phyloP scores from a whole-genome alignment of 2,113 vertebrate species.

The Pachypanchax playfairii region DNA sequence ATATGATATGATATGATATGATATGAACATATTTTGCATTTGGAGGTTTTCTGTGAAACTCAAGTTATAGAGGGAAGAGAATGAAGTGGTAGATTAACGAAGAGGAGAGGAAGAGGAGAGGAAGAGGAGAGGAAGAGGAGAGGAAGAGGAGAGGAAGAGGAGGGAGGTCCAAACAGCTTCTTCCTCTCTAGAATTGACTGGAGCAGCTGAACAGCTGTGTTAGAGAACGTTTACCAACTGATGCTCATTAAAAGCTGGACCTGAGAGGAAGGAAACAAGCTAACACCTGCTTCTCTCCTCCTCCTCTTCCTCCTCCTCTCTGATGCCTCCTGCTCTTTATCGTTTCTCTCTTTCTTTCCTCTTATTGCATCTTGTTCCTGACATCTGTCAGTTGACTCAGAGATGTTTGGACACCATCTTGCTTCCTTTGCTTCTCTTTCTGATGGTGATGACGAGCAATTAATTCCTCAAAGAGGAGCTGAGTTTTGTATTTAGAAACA shows the following conservation, averaged over 20 bases:
- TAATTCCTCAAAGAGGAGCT: conserved; percentile 65
- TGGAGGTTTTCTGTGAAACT: too few relatives aligned
- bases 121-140: background rate
- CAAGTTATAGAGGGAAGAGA: too few relatives aligned
- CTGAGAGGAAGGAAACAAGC: conserved; percentile 50
- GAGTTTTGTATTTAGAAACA: conserved; percentile 41
- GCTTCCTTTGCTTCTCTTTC: conserved; percentile 20
- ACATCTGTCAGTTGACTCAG: conserved; percentile 7
- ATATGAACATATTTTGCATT: too few relatives aligned
- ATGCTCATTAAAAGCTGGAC: conserved; percentile 55
- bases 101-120: background rate
- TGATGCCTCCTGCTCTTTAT: background rate
- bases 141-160: conserved; percentile 4
- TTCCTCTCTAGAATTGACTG: background rate
- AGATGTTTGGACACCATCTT: conserved; percentile 9
- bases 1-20: too few relatives aligned
- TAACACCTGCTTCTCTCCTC: conserved; percentile 50
- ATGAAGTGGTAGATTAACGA: too few relatives aligned
- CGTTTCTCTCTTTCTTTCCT: conserved; percentile 4
- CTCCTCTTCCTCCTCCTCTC: background rate
- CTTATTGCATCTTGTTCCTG: background rate
- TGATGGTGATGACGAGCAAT: conserved; percentile 54
- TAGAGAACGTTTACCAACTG: conserved; percentile 2
- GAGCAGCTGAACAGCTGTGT: conserved; percentile 24
- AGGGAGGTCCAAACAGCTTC: background rate